Conservation (phyloP, 2,113 vertebrate species). For the Tachysurus vachellii region DNA sequence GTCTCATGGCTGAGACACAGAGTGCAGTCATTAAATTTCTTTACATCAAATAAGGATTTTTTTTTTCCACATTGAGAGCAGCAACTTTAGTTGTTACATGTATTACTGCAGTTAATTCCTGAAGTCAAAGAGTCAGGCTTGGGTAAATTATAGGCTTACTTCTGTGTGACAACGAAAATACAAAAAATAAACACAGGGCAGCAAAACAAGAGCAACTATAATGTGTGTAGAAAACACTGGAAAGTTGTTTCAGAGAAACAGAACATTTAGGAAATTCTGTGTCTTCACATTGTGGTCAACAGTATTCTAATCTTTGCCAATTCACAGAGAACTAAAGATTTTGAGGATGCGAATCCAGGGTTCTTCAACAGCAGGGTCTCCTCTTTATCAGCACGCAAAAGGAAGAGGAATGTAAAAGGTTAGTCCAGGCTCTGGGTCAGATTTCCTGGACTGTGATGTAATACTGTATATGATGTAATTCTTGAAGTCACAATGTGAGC, state of each 20-base stretch:
- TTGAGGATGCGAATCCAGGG: constrained; percentile 34
- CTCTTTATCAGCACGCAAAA: constrained; percentile 23
- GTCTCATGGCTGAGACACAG: background rate
- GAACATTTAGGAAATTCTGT: background rate
- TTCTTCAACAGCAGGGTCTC: constrained; percentile 33
- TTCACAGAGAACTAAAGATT: constrained; percentile 66
- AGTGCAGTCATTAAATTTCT: background rate
- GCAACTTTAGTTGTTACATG: background rate
- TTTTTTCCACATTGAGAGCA: background rate
- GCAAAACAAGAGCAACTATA: background rate
- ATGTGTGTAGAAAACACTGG: background rate
- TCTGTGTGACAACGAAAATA: background rate
- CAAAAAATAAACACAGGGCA: background rate
- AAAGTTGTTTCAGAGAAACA: background rate
- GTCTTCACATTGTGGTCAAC: background rate
- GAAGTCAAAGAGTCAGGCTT: background rate
- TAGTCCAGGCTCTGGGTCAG: background rate
- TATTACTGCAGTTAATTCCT: background rate
- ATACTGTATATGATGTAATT: background rate
- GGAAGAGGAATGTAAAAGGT: constrained; percentile 53
- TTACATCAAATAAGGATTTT: background rate
- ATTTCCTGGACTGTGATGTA: background rate
- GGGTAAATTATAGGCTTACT: background rate
- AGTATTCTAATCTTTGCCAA: background rate
- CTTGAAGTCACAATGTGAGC: background rate